Conservation (phyloP, 2,113 vertebrate genomes). For the Corythoichthys intestinalis region DNA sequence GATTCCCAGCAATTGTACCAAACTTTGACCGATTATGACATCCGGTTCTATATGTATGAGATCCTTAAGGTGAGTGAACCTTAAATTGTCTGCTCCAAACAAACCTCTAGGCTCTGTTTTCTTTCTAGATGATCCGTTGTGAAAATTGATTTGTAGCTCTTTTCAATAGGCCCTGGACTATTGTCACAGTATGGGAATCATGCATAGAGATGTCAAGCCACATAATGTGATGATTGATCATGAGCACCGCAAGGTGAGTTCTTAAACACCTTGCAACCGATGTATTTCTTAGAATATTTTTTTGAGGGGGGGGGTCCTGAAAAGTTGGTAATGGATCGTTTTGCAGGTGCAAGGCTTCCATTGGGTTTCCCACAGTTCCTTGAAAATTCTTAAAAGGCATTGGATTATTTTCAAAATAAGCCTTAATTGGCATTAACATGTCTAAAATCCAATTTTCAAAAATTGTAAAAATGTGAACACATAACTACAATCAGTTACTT, state of each 20-base stretch:
- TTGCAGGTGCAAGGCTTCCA: too few species aligned
- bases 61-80: slow-evolving; percentile 77
- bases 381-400: too few species aligned
- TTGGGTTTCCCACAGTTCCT: too few species aligned
- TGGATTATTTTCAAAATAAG: too few species aligned
- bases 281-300: too few species aligned
- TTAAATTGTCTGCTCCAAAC: neutral
- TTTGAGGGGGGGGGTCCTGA: too few species aligned
- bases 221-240: slow-evolving; percentile 89
- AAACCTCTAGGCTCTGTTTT: neutral
- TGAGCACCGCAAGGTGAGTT: slow-evolving; percentile 85
- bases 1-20: slow-evolving; percentile 80
- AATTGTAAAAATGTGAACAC: too few species aligned
- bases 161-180: slow-evolving; percentile 67
- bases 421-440: too few species aligned
- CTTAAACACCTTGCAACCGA: slow-evolving; percentile 77
- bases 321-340: too few species aligned
- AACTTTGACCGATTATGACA: slow-evolving; percentile 84
- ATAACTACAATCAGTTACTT: too few species aligned
- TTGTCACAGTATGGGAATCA: slow-evolving; percentile 86
- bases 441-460: too few species aligned
- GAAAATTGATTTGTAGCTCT: neutral
- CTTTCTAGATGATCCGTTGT: slow-evolving; percentile 40
- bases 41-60: slow-evolving; percentile 88
- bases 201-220: slow-evolving; percentile 86